A percentile compares a stretch with the other conserved stretches of the same genome.
phyloP scores from a whole-genome alignment of 2,888 invertebrate genomes.

The Athalia circularis region DNA sequence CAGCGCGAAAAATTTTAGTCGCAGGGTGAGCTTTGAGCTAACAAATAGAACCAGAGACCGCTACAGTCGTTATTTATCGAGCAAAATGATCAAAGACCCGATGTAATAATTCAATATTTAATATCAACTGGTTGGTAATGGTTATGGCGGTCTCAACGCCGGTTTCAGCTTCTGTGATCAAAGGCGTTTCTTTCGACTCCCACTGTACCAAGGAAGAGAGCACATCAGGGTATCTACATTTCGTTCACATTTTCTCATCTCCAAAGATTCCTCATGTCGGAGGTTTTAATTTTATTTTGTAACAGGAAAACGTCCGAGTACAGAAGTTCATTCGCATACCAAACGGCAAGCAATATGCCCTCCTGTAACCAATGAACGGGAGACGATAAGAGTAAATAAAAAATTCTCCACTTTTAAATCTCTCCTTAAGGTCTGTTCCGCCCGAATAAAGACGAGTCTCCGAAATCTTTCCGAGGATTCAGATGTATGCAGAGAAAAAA shows the following conservation, averaged over 20 bases:
- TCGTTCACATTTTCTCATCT: neutral
- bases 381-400: conserved; percentile 18
- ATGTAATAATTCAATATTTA: conserved; percentile 40
- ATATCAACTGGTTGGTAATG: conserved; percentile 39
- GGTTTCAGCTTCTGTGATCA: conserved; percentile 32
- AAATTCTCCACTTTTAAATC: conserved; percentile 15
- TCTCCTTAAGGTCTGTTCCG: conserved; percentile 6
- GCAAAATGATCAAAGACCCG: conserved; percentile 21
- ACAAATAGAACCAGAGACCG: conserved; percentile 18
- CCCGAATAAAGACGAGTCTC: neutral
- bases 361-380: conserved; percentile 28
- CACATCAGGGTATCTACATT: no score
- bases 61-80: conserved; percentile 23
- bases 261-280: neutral
- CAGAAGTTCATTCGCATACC: neutral
- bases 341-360: neutral
- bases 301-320: neutral
- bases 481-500: no score
- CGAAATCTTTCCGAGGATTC: neutral
- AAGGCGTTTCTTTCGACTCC: conserved; percentile 9
- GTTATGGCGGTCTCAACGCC: conserved; percentile 6
- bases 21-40: conserved; percentile 11
- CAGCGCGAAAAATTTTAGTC: neutral
- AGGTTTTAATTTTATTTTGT: neutral
- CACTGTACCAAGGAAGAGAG: neutral